phyloP scores from a whole-genome alignment of 2,888 invertebrate genomes.

The Apoda limacodes region DNA sequence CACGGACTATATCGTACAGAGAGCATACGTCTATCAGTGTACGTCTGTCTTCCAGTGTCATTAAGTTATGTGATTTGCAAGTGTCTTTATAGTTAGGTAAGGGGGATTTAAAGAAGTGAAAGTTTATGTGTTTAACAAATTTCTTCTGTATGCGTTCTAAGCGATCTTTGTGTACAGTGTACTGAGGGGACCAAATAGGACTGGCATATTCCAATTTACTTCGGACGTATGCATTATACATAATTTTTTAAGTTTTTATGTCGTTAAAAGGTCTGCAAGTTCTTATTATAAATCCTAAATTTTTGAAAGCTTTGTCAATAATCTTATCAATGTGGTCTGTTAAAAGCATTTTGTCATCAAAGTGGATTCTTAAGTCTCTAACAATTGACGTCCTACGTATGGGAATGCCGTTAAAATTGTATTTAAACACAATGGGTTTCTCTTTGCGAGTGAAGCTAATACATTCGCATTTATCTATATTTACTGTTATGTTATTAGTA shows the following conservation, averaged over 20 bases:
- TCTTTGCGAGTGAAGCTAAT: slow-evolving; percentile 6
- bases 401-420: background rate
- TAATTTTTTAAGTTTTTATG: background rate
- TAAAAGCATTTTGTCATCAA: slow-evolving; percentile 3
- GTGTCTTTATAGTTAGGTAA: too few species aligned
- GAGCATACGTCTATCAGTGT: too few species aligned
- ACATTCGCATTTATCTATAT: slow-evolving; percentile 5
- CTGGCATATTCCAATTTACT: too few species aligned
- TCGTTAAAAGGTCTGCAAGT: slow-evolving; percentile 2
- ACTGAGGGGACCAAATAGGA: too few species aligned
- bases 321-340: slow-evolving; percentile 4
- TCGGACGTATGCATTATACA: too few species aligned
- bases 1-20: too few species aligned
- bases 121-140: too few species aligned
- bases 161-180: too few species aligned
- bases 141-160: too few species aligned
- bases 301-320: slow-evolving; percentile 1
- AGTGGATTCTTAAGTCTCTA: slow-evolving; percentile 2
- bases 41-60: too few species aligned
- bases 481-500: slow-evolving; percentile 3
- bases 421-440: slow-evolving; percentile 1
- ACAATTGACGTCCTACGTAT: slow-evolving; percentile 5
- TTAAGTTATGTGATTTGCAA: too few species aligned
- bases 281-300: slow-evolving; percentile 7
- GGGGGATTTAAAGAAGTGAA: too few species aligned